Conservation (phyloP, 1,140 invertebrate species). For the Spodoptera litura region DNA sequence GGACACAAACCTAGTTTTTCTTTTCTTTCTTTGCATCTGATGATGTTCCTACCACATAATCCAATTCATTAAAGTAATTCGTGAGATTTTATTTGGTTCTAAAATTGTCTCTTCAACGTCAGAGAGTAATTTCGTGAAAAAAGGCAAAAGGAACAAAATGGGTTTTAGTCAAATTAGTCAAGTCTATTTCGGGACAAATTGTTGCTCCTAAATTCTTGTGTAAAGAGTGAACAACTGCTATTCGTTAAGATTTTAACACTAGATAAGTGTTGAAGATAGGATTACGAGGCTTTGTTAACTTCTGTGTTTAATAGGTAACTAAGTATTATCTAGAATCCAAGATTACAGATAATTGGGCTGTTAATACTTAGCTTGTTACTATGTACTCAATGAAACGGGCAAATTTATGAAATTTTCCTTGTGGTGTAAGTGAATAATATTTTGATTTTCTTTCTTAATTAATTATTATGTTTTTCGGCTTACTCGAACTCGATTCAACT, state of each 20-base stretch:
- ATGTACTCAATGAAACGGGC: no score
- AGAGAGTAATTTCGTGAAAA: background rate
- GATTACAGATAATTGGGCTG: background rate
- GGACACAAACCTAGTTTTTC: no score
- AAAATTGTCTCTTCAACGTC: background rate
- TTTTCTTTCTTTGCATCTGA: no score
- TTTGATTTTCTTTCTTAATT: no score
- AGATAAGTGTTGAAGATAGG: background rate
- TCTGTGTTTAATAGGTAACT: background rate
- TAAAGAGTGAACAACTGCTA: slow-evolving; percentile 2
- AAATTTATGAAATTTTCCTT: no score
- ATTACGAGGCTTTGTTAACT: no score
- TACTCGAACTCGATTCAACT: no score
- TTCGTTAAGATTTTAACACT: slow-evolving; percentile 7
- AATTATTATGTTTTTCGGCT: no score
- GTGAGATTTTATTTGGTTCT: background rate
- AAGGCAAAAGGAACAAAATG: background rate
- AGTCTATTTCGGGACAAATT: slow-evolving; percentile 8
- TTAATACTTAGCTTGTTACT: background rate
- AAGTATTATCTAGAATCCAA: background rate
- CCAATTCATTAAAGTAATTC: no score
- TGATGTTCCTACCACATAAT: no score
- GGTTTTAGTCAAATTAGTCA: slow-evolving; percentile 9
- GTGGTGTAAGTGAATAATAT: no score
- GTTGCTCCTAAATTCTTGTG: background rate